These are phyloP conservation scores for Beris chalybata DNA, from an alignment of 2,888 invertebrate species.

Conservation along the genomic window DNA sequence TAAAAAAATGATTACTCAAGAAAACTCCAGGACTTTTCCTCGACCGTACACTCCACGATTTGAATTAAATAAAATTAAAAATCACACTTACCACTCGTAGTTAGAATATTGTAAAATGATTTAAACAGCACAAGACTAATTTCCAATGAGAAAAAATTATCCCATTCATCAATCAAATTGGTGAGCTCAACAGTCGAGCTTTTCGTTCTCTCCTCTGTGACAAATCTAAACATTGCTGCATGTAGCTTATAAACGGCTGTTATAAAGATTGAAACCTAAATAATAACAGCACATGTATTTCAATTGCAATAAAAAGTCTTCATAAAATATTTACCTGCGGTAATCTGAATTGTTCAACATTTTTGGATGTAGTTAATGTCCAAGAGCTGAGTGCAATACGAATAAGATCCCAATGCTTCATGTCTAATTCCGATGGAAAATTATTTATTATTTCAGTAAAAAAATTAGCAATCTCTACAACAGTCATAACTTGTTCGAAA, in stretches of 20 bases:
- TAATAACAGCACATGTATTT: constrained; percentile 3
- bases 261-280: constrained; percentile 59
- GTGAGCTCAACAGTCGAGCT: constrained; percentile 51
- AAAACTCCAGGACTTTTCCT: too few species aligned
- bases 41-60: too few species aligned
- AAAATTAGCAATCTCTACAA: constrained; percentile 51
- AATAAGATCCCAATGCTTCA: constrained; percentile 73
- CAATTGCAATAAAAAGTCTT: not conserved
- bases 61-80: too few species aligned
- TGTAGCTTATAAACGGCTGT: constrained; percentile 61
- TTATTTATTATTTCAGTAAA: constrained; percentile 47
- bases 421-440: constrained; percentile 48
- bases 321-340: constrained; percentile 51
- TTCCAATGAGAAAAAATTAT: constrained; percentile 71
- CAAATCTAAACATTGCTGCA: constrained; percentile 56
- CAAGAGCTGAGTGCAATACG: constrained; percentile 72
- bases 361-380: constrained; percentile 60
- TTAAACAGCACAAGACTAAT: constrained; percentile 56
- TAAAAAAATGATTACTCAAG: too few species aligned
- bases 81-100: constrained; percentile 31
- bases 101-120: constrained; percentile 46
- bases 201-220: constrained; percentile 51
- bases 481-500: constrained; percentile 44
- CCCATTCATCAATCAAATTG: constrained; percentile 67
- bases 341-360: constrained; percentile 53